Base-by-base conservation (phyloP, 2,113 vertebrate species). In the Tauraco erythrolophus region DNA sequence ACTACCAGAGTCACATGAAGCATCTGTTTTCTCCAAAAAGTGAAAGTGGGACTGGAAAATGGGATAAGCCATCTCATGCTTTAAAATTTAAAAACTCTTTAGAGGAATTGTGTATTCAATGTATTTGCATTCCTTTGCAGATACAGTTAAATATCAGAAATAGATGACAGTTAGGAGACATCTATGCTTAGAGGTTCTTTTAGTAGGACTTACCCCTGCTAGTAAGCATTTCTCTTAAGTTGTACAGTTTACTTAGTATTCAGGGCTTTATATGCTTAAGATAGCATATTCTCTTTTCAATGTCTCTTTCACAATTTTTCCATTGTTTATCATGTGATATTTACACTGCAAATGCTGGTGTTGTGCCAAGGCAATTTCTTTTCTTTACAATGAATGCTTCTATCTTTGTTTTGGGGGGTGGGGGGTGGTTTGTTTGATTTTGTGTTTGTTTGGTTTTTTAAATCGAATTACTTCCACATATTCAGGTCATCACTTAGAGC, bases 401-500 rank as follows among this genome's bases (percentile, higher is more conserved):
- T 95, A 33, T 60, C 81, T 60, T 8, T 70, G 56, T 21, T 19
- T 33, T 19, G 17, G 14, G 24, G 3, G 28, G 23, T 9, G 14
- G 9, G 5, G 4, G 9, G 14, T 14, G 27, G 37, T 39, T 31
- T 37, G 21, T 41, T 41, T 41, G 41, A 41, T 41, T 41, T n/a
- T n/a, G n/a, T n/a, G 19, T 15, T 18, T 60, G 33, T 10, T 19
- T 21, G 11, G n/a, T 61, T 87, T 37, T 30, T 2, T 37, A 12
- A 66, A 45, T 89, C 39, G 12, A 58, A 51, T 75, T 35, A 89
- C 41, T 92, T 96, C 81, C 88, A 13, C 58, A 81, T 91, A 91
- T 90, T 92, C 77, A 92, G 78, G 48, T 93, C 97, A 95, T 96
- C 94, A 97, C 94, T 72, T 85, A 94, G 84, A 96, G 95, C 96